Conservation (phyloP, 2,113 vertebrate species). For the Phalacrocorax carbo region DNA sequence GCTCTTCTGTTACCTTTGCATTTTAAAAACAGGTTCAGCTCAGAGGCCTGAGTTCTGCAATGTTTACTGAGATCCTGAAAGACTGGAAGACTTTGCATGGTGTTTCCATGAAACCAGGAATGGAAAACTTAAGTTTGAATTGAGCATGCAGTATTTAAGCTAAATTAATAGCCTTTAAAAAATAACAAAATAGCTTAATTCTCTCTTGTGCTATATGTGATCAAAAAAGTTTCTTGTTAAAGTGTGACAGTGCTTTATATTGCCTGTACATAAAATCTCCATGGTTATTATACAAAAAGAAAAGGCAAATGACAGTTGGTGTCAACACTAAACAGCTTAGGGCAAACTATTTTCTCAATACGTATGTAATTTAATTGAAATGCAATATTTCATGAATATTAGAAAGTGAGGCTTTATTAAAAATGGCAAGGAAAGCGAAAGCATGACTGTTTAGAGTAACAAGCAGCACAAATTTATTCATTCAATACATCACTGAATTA, state of each 20-base stretch:
- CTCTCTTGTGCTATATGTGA: conserved; percentile 21
- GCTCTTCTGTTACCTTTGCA: neutral
- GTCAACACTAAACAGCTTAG: conserved; percentile 82
- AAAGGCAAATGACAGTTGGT: conserved; percentile 77
- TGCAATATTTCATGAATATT: conserved; percentile 85
- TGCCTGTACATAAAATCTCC: conserved; percentile 57
- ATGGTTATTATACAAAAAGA: conserved; percentile 65
- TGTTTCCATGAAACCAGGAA: neutral
- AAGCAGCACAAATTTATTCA: conserved; percentile 84
- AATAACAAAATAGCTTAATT: conserved; percentile 12
- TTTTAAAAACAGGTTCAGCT: neutral
- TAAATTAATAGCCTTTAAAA: neutral
- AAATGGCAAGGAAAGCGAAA: conserved; percentile 80
- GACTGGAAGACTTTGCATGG: neutral
- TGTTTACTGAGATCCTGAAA: neutral
- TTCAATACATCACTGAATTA: conserved; percentile 82
- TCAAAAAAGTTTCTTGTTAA: conserved; percentile 69
- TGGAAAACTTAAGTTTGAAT: neutral
- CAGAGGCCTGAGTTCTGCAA: neutral
- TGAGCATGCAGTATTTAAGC: neutral
- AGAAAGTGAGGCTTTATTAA: conserved; percentile 80
- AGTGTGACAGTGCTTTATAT: conserved; percentile 69
- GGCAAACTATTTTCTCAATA: conserved; percentile 77
- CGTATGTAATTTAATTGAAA: conserved; percentile 82
- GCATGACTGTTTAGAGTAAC: conserved; percentile 80